Conservation (phyloP, 2,888 invertebrate species). For the Notocelia uddmanniana region DNA sequence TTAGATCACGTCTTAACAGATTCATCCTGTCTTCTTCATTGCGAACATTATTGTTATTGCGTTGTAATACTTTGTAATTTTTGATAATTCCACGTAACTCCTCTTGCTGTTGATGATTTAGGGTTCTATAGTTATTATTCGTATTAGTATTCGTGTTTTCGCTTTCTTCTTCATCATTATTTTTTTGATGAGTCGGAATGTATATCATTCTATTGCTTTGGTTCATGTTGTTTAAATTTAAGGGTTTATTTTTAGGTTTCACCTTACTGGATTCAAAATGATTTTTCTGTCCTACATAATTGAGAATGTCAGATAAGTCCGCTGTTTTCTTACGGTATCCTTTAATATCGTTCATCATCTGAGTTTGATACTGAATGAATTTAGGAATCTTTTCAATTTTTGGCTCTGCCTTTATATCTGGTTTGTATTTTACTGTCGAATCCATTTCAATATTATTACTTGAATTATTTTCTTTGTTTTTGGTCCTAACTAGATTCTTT, state of each 20-base stretch:
- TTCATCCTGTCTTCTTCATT: conserved; percentile 57
- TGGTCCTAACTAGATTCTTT: conserved; percentile 65
- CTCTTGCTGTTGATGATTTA: conserved; percentile 63
- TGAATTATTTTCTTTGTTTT: conserved; percentile 52
- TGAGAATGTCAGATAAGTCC: conserved; percentile 71
- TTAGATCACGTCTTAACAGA: conserved; percentile 61
- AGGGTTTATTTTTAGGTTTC: conserved; percentile 62
- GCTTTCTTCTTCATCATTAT: conserved; percentile 53
- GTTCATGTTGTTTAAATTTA: conserved; percentile 54
- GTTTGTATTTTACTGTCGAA: conserved; percentile 45
- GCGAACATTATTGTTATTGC: conserved; percentile 65
- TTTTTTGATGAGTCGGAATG: conserved; percentile 58
- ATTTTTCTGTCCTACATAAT: conserved; percentile 72
- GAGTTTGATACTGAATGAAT: conserved; percentile 60
- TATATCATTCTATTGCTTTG: conserved; percentile 60
- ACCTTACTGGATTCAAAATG: conserved; percentile 75
- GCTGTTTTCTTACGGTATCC: conserved; percentile 62
- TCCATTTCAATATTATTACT: conserved; percentile 50
- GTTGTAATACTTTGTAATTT: conserved; percentile 79
- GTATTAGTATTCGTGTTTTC: conserved; percentile 55
- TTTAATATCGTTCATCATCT: conserved; percentile 64
- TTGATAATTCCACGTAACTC: conserved; percentile 74
- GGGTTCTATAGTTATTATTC: conserved; percentile 55
- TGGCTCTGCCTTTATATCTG: conserved; percentile 56
- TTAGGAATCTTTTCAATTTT: conserved; percentile 66